Evolutionary conservation across 2,113 vertebrate genomes (phyloP).

Genomic region (Vidua chalybeata): DNA sequence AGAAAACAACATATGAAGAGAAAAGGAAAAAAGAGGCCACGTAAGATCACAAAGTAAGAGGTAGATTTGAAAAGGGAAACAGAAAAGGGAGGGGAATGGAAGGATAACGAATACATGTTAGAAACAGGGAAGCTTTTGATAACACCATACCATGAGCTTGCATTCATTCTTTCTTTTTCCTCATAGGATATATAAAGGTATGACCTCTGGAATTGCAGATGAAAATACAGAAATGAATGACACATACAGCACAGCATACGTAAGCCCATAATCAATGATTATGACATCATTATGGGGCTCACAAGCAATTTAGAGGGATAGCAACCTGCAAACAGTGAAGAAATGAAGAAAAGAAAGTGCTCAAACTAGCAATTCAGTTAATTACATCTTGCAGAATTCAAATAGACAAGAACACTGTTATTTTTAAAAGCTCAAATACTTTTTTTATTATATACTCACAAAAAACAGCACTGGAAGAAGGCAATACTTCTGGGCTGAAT

Average conservation of each 20-base stretch:
- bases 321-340: not conserved
- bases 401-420: not conserved
- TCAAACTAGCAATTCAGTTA: not conserved
- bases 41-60: not conserved
- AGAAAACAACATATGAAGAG: not conserved
- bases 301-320: not conserved
- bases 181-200: not conserved
- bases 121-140: not conserved
- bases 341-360: not conserved
- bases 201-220: not conserved
- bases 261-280: not conserved
- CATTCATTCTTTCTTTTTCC: not conserved
- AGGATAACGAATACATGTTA: fast-evolving
- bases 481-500: not conserved
- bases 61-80: not conserved
- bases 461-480: not conserved
- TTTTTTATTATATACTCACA: not conserved
- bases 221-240: not conserved
- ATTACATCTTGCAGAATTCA: not conserved
- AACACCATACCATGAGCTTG: not conserved
- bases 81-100: not conserved
- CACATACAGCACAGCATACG: not conserved
- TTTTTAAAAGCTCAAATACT: not conserved
- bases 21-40: not conserved
- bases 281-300: not conserved